These are phyloP conservation scores for Ictalurus punctatus DNA, from an alignment of 2,113 vertebrate species.

Conservation along the genomic window DNA sequence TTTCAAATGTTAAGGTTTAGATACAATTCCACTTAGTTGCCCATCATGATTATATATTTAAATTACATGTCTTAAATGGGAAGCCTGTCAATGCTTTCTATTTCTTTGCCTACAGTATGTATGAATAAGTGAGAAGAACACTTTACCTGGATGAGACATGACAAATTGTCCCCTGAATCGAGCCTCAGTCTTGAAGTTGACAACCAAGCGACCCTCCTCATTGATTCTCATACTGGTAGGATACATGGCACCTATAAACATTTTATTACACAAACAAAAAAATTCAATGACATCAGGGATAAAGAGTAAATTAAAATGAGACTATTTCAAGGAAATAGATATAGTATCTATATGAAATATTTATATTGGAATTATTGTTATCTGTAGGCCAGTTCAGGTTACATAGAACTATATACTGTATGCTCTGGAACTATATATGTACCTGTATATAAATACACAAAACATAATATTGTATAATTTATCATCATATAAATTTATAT, in stretches of 20 bases:
- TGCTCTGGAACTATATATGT: background rate
- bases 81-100: background rate
- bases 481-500: background rate
- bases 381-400: background rate
- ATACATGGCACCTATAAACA: slow-evolving; percentile 77
- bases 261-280: slow-evolving; percentile 53
- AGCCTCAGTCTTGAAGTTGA: slow-evolving; percentile 83
- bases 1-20: background rate
- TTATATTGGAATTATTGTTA: background rate
- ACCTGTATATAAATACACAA: background rate
- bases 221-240: slow-evolving; percentile 87
- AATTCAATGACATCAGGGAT: background rate
- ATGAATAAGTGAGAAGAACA: background rate
- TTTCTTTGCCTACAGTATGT: background rate
- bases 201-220: slow-evolving; percentile 80
- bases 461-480: background rate
- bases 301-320: background rate
- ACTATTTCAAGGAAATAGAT: background rate
- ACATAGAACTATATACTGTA: background rate
- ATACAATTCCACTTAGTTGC: background rate
- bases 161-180: slow-evolving; percentile 83
- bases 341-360: background rate
- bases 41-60: background rate
- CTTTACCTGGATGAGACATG: slow-evolving; percentile 80
- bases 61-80: background rate